phyloP scores from a whole-genome alignment of 2,113 vertebrate genomes.

The Todiramphus saurophagus region DNA sequence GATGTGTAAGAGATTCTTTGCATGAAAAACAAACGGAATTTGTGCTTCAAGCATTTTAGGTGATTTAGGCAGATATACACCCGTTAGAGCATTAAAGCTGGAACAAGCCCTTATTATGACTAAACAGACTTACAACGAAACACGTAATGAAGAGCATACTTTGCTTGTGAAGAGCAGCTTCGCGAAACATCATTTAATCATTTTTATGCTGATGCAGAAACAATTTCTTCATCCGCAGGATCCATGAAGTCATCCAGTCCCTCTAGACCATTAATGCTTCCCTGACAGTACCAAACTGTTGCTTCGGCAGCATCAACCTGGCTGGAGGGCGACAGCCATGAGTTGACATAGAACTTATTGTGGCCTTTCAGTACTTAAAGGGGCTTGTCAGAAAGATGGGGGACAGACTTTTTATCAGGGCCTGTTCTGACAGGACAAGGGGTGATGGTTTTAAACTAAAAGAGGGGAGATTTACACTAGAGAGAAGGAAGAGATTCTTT shows the following conservation, averaged over 20 bases:
- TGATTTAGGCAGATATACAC: neutral
- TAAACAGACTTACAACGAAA: neutral
- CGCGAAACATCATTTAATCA: neutral
- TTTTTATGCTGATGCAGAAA: neutral
- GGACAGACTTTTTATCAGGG: too few relatives aligned
- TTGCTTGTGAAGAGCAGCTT: neutral
- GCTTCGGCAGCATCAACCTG: neutral
- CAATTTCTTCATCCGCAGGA: neutral
- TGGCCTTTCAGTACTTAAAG: too few relatives aligned
- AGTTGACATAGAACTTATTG: too few relatives aligned
- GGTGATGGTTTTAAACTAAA: too few relatives aligned
- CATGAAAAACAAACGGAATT: neutral
- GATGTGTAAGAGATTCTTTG: neutral
- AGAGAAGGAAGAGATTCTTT: too few relatives aligned
- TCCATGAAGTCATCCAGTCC: neutral
- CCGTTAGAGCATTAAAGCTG: neutral
- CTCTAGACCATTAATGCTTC: neutral
- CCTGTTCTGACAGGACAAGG: too few relatives aligned
- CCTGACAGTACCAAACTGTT: neutral
- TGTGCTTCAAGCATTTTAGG: neutral
- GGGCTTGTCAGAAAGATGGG: too few relatives aligned
- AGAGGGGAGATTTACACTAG: too few relatives aligned
- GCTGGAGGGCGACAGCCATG: neutral
- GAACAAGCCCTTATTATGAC: neutral
- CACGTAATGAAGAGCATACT: neutral